Percentiles rank a stretch among this genome's conserved stretches.
Evolutionary conservation across 2,113 vertebrate genomes (phyloP).

Genomic region (Heterotis niloticus): DNA sequence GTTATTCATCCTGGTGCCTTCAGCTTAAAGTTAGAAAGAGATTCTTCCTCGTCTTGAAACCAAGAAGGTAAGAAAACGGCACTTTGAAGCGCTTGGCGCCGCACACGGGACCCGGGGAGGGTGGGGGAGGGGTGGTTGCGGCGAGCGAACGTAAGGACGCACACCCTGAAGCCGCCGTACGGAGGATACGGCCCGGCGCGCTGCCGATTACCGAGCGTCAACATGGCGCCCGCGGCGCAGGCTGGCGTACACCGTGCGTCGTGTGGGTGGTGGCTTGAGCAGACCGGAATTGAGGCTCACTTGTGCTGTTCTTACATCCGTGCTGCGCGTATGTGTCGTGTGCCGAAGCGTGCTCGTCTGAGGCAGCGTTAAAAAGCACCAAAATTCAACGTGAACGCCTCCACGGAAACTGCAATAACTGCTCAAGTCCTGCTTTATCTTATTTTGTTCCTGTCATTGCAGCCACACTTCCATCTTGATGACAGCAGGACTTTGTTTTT

Average conservation of each 20-base stretch:
- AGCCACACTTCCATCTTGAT: no score
- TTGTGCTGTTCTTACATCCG: not conserved
- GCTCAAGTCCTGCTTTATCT: no score
- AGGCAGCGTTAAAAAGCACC: no score
- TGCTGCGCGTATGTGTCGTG: not conserved
- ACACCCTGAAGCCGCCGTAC: conserved; percentile 29
- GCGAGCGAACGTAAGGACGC: conserved; percentile 30
- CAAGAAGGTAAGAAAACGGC: conserved; percentile 30
- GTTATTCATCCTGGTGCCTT: conserved; percentile 25
- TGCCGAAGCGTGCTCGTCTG: not conserved
- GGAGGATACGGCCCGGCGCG: conserved; percentile 31
- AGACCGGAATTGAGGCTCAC: not conserved
- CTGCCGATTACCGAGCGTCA: conserved; percentile 27
- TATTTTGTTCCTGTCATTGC: no score
- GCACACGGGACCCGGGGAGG: not conserved
- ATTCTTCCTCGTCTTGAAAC: conserved; percentile 5
- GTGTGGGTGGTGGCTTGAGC: conserved; percentile 14
- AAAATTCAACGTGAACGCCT: no score
- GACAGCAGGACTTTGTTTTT: no score
- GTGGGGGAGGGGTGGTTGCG: conserved; percentile 25
- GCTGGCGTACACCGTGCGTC: conserved; percentile 23
- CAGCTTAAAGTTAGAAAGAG: conserved; percentile 24
- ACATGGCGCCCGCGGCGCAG: conserved; percentile 14
- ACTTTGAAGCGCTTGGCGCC: conserved; percentile 10
- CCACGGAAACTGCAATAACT: no score